Evolutionary conservation across 2,797 vertebrate species (phyloP).

Genomic region (Phyllotis vaccarum): DNA sequence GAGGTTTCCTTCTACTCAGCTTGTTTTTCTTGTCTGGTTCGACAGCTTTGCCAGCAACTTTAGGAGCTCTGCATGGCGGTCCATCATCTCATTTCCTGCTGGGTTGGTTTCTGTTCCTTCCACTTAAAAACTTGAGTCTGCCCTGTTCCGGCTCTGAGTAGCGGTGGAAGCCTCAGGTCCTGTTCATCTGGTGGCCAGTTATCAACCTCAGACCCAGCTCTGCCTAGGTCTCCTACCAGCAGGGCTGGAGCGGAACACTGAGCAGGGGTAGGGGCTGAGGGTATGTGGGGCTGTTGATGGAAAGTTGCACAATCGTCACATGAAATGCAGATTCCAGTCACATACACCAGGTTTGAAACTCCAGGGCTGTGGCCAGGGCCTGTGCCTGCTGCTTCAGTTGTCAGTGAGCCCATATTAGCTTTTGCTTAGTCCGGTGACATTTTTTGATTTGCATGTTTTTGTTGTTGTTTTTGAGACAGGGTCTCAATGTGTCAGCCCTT

Average conservation of each 20-base stretch:
- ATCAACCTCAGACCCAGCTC: background rate
- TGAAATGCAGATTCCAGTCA: background rate
- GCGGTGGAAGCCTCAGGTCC: background rate
- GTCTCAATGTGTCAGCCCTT: no score
- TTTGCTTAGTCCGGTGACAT: no score
- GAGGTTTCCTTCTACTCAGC: background rate
- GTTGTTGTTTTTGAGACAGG: no score
- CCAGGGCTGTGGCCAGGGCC: no score
- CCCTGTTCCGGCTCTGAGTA: no score
- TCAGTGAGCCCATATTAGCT: no score
- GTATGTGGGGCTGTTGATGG: background rate
- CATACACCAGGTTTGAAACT: background rate
- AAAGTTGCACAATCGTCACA: background rate
- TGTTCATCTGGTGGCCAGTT: accelerated
- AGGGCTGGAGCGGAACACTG: background rate
- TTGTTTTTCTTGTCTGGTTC: background rate
- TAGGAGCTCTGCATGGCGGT: background rate
- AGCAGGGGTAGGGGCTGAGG: no score
- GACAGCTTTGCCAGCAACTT: background rate
- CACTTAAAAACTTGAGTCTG: background rate
- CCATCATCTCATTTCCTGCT: background rate
- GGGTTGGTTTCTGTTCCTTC: background rate
- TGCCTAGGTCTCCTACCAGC: no score
- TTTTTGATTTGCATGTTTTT: no score
- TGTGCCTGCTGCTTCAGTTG: no score